Evolutionary conservation across 2,888 invertebrate species (phyloP).

Genomic region (Meliscaeva auricollis): DNA sequence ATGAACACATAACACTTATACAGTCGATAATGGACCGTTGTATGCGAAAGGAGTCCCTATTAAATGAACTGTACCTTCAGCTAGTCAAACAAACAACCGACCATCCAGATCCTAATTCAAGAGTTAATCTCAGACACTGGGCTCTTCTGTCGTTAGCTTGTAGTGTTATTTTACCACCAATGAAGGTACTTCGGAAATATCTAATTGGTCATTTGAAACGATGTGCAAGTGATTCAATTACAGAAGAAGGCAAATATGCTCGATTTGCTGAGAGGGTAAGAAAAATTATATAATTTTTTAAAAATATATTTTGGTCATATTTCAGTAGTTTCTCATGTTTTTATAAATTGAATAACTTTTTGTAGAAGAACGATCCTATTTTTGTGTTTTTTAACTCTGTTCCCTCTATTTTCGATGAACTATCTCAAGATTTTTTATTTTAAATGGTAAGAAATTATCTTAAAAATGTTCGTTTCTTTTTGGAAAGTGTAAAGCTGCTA

Average conservation of each 20-base stretch:
- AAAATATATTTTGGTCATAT: too few species aligned
- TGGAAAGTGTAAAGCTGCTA: too few species aligned
- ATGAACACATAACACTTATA: slow-evolving; percentile 94
- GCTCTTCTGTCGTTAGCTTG: slow-evolving; percentile 92
- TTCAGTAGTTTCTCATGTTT: background rate
- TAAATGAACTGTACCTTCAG: slow-evolving; percentile 96
- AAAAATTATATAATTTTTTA: background rate
- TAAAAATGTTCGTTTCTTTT: slow-evolving; percentile 4
- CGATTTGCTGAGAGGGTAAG: slow-evolving; percentile 93
- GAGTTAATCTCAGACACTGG: slow-evolving; percentile 96
- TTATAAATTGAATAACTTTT: background rate
- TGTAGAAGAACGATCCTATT: background rate
- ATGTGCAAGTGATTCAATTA: slow-evolving; percentile 93
- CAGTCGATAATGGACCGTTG: slow-evolving; percentile 96
- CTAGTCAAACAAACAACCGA: slow-evolving; percentile 97
- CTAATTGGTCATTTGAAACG: slow-evolving; percentile 95
- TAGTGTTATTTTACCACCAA: slow-evolving; percentile 93
- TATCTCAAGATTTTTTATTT: background rate
- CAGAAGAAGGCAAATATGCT: slow-evolving; percentile 97
- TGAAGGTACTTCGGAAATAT: slow-evolving; percentile 93
- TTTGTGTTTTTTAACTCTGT: background rate
- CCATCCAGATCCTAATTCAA: slow-evolving; percentile 94
- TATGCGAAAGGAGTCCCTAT: slow-evolving; percentile 93
- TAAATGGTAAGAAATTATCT: background rate
- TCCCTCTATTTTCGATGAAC: background rate